Evolutionary conservation across 2,888 invertebrate species (phyloP).

Genomic region (Calameuta idolon): DNA sequence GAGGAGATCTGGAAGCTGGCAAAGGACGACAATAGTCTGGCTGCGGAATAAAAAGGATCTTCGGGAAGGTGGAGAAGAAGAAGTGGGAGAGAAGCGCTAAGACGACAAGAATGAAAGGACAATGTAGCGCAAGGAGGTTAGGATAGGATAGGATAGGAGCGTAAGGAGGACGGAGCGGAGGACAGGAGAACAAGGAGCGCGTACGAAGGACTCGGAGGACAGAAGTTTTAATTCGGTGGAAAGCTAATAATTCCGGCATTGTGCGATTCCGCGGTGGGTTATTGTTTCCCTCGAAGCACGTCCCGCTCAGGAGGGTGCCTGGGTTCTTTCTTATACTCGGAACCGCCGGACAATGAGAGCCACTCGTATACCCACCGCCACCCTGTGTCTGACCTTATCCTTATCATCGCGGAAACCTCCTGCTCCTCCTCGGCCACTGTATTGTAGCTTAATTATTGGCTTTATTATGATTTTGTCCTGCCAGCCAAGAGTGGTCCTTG

Average conservation of each 20-base stretch:
- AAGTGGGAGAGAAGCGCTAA: conserved; percentile 6
- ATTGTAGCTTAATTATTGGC: conserved; percentile 60
- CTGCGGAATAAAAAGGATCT: conserved; percentile 1
- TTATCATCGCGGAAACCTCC: conserved; percentile 5
- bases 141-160: not conserved
- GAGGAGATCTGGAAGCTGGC: not conserved
- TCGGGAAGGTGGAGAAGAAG: conserved; percentile 15
- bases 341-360: conserved; percentile 56
- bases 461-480: conserved; percentile 62
- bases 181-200: conserved; percentile 11
- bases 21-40: not conserved
- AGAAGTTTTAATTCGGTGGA: conserved; percentile 59
- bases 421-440: conserved; percentile 27
- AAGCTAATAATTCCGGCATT: conserved; percentile 64
- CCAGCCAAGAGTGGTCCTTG: conserved; percentile 33
- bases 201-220: conserved; percentile 26
- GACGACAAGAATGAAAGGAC: conserved; percentile 18
- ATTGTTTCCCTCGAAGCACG: conserved; percentile 57
- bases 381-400: conserved; percentile 27
- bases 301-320: conserved; percentile 4
- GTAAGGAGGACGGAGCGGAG: conserved; percentile 16
- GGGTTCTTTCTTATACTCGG: conserved; percentile 47
- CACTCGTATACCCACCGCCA: conserved; percentile 38
- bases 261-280: conserved; percentile 54
- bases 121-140: not conserved